Evolutionary conservation across 1,140 invertebrate species (phyloP).

Genomic region (Drosophila tristis): DNA sequence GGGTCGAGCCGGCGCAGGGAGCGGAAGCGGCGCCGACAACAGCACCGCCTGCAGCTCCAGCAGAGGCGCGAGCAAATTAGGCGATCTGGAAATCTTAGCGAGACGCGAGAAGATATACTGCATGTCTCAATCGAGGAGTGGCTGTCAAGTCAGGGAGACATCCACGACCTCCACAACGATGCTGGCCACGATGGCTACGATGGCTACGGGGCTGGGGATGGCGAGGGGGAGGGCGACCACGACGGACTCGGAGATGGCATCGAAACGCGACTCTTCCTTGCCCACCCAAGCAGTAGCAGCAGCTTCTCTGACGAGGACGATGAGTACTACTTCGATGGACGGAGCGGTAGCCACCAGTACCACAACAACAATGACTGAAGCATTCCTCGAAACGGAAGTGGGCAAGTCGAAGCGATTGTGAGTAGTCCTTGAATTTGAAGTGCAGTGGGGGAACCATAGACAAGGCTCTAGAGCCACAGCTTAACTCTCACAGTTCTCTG

Average conservation of each 20-base stretch:
- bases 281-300: constrained; percentile 72
- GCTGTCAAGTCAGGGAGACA: constrained; percentile 80
- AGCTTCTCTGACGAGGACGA: constrained; percentile 78
- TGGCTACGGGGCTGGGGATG: constrained; percentile 48
- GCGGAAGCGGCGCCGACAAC: constrained; percentile 60
- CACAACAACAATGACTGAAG: constrained; percentile 71
- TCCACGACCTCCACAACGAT: constrained; percentile 47
- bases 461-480: too few species aligned
- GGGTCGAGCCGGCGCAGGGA: constrained; percentile 69
- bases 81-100: constrained; percentile 84
- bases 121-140: constrained; percentile 84
- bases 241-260: constrained; percentile 39
- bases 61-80: constrained; percentile 82
- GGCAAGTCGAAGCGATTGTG: constrained; percentile 79
- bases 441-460: neutral
- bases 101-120: constrained; percentile 84
- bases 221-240: neutral
- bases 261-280: constrained; percentile 69
- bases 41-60: constrained; percentile 72
- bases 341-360: constrained; percentile 54
- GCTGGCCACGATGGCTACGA: constrained; percentile 31
- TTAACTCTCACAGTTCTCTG: too few species aligned
- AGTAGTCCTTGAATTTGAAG: constrained; percentile 29
- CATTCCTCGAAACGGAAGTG: constrained; percentile 67
- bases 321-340: constrained; percentile 82